Evolutionary conservation across 2,113 vertebrate species (phyloP), one percentile per base, ranked within the genome.

Genomic region (Herpetotheres cachinnans): DNA sequence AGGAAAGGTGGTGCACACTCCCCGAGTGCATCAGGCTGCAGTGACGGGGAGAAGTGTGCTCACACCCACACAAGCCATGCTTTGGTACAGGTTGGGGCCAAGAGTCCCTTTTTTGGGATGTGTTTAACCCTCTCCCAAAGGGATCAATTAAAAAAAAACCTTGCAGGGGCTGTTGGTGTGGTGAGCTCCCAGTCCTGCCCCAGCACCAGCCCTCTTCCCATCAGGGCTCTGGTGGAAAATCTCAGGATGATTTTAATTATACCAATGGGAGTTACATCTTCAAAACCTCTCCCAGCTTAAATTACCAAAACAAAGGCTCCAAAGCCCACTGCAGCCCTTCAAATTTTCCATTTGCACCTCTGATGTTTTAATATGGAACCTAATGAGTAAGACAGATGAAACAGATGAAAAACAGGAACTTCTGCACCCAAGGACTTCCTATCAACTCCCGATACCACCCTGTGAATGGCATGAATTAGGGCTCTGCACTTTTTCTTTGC

Each of bases 1-100:
- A n/a, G 90, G 59, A 30, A 16, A 17, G 25, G 49, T 34, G 56
- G 7, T 34, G 76, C 38, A 5, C 9, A 0, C 18, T 74, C n/a
- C 26, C n/a, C 1, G 2, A 13, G 82, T 5, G 21, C 44, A 18
- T 13, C 0, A 1, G n/a, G 61, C 29, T 27, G 27, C 42, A 59
- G 42, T 3, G 66, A 34, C 50, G 47, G 61, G 36, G 52, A 76
- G 13, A 34, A 26, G 15, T 1, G 11, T 13, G 20, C 16, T 84
- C 63, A 56, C 30, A 56, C 36, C 16, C 36, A 32, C 52, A 6
- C 19, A 4, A 24, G n/a, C 10, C 4, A 3, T 10, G 46, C 24
- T 55, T 14, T n/a, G 46, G n/a, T 16, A 22, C 27, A 67, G n/a
- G 6, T 0, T 30, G 54, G 54, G 26, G 34, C 9, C 17, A n/a